Evolutionary conservation across 2,797 vertebrate species (phyloP), one percentile per base, ranked within the genome.

Genomic region (Smutsia temminckii): DNA sequence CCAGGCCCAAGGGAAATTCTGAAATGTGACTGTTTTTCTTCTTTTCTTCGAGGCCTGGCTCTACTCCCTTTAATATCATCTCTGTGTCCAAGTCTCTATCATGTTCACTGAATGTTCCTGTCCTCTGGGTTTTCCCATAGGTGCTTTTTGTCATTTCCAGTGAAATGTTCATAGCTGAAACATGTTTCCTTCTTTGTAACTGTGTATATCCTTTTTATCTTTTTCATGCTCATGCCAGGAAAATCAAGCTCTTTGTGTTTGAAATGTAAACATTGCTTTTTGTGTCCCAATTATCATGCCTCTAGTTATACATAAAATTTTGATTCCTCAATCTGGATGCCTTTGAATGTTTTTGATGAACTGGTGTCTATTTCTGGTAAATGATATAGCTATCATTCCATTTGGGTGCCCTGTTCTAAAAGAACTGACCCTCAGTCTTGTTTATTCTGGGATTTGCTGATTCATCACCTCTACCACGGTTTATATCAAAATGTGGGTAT

Each of bases 201-300:
- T 86, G 18, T 85, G 71, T 74, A 53, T 80, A 92, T 91, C 75
- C 69, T 93, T 93, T 95, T 80, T 93, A 93, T 93, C 81, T 84
- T 96, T 95, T 93, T 92, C 81, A 68, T 96, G 90, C 93, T 90
- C 85, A 64, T 72, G 80, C 90, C 93, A 95, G 93, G 71, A 89
- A 96, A 97, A 92, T 91, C 92, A 87, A 89, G 94, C 34, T 84
- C 55, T 96, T 90, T 80, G 3, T 57, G 77, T 96, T 95, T 97
- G 94, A 97, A 97, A 97, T 95, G 84, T 97, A 96, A 97, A 96
- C 95, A 95, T 90, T 79, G 57, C 25, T 91, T 93, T 66, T 32
- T 75, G 84, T 64, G 72, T 83, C 95, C 89, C 72, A 96, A 89
- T 96, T 94, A 91, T 74, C 71, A 85, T 92, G 86, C 85, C 51